phyloP scores from a whole-genome alignment of 2,888 invertebrate species.

The Latheticus oryzae region DNA sequence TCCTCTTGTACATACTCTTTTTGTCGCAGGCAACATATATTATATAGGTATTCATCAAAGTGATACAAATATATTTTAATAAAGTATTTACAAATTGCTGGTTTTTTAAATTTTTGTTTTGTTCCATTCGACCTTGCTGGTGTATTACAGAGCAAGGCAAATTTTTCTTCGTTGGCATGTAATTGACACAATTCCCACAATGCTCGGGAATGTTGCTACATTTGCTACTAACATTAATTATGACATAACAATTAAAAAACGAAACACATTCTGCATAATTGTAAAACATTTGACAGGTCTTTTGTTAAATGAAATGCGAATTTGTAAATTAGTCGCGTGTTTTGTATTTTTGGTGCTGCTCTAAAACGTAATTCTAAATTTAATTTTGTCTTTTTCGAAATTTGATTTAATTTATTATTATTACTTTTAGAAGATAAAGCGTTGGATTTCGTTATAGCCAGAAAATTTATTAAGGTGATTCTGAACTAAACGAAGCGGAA shows the following conservation, averaged over 20 bases:
- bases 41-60: too few relatives aligned
- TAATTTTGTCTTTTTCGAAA: conserved; percentile 2
- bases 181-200: conserved; percentile 36
- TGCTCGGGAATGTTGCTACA: conserved; percentile 21
- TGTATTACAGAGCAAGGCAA: too few relatives aligned
- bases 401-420: conserved; percentile 8
- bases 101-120: conserved; percentile 6
- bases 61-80: too few relatives aligned
- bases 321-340: background rate
- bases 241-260: conserved; percentile 31
- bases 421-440: background rate
- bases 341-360: too few relatives aligned
- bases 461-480: conserved; percentile 21
- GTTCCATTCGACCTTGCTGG: too few relatives aligned
- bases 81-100: conserved; percentile 1
- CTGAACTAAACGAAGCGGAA: conserved; percentile 8
- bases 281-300: conserved; percentile 11
- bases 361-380: background rate
- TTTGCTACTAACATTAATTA: conserved; percentile 24
- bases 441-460: too few relatives aligned
- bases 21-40: conserved; percentile 15
- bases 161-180: conserved; percentile 17
- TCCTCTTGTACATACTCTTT: conserved; percentile 5
- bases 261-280: conserved; percentile 7
- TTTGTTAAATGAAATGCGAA: conserved; percentile 8